Percentiles rank a stretch among this genome's conserved stretches.
Evolutionary conservation across 2,113 vertebrate genomes (phyloP).

Genomic region (Neolamprologus brichardi): DNA sequence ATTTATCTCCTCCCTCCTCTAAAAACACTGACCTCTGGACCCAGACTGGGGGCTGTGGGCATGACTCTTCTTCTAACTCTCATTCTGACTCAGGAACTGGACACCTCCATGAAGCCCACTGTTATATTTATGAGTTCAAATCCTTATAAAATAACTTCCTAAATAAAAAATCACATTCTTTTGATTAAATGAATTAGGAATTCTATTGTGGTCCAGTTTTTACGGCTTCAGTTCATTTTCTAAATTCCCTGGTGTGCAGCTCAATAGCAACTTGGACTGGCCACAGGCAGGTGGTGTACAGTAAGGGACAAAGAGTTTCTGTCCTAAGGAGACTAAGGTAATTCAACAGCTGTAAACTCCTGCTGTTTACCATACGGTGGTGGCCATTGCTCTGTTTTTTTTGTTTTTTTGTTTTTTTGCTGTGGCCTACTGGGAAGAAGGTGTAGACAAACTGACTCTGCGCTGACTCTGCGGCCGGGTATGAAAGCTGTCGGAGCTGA

Average conservation of each 20-base stretch:
- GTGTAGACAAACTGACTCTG: not conserved
- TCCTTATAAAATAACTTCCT: not conserved
- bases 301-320: not conserved
- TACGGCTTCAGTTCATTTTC: not conserved
- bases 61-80: conserved; percentile 13
- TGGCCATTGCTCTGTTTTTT: not conserved
- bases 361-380: not conserved
- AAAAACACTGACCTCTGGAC: conserved; percentile 53
- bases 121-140: not conserved
- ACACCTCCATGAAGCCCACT: not conserved
- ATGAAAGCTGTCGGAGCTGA: not conserved
- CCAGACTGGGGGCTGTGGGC: conserved; percentile 23
- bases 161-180: not conserved
- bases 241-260: not conserved
- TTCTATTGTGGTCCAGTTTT: not conserved
- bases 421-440: not conserved
- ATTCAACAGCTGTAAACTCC: not conserved
- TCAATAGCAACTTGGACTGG: not conserved
- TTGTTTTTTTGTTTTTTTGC: not conserved
- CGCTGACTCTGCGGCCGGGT: not conserved
- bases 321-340: not conserved
- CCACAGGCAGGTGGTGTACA: not conserved
- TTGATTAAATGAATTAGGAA: not conserved
- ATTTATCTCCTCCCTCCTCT: conserved; percentile 13
- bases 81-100: not conserved